These are phyloP conservation scores for Chelmon rostratus DNA, from an alignment of 2,797 vertebrate genomes.

Conservation along the genomic window DNA sequence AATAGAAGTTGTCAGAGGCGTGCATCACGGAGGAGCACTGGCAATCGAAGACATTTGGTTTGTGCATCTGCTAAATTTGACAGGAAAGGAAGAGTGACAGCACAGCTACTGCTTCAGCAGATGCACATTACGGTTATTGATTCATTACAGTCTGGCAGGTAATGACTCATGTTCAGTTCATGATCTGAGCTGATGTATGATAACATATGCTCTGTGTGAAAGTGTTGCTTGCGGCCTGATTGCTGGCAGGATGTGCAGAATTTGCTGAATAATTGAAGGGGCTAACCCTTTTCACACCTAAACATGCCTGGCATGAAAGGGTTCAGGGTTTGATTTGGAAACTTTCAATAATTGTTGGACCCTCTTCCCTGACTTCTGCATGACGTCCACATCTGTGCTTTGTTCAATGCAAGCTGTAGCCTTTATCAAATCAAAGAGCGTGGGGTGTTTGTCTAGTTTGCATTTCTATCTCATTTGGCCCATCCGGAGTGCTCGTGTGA, in stretches of 20 bases:
- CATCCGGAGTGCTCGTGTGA: constrained; percentile 49
- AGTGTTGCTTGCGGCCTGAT: background rate
- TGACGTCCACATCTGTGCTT: background rate
- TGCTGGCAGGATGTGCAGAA: too few species aligned
- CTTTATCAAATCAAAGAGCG: constrained; percentile 18
- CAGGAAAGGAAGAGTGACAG: constrained; percentile 5
- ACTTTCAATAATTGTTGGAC: background rate
- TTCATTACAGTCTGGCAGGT: constrained; percentile 19
- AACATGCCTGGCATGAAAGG: background rate
- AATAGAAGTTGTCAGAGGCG: constrained; percentile 6
- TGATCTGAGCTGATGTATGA: background rate
- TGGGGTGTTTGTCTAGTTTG: constrained; percentile 52
- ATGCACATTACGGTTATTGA: constrained; percentile 36
- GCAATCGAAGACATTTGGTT: background rate
- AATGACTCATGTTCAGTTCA: constrained; percentile 41
- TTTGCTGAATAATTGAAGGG: background rate
- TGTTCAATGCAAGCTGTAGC: constrained; percentile 20
- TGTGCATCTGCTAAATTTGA: constrained; percentile 9
- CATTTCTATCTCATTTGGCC: constrained; percentile 66
- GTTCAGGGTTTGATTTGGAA: constrained; percentile 23
- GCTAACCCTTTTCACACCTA: background rate
- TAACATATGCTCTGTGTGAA: background rate
- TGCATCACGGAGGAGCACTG: background rate
- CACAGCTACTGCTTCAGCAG: constrained; percentile 7
- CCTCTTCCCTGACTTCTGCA: background rate